Conservation (phyloP, 2,888 invertebrate species). For the Cephus rjabovi region DNA sequence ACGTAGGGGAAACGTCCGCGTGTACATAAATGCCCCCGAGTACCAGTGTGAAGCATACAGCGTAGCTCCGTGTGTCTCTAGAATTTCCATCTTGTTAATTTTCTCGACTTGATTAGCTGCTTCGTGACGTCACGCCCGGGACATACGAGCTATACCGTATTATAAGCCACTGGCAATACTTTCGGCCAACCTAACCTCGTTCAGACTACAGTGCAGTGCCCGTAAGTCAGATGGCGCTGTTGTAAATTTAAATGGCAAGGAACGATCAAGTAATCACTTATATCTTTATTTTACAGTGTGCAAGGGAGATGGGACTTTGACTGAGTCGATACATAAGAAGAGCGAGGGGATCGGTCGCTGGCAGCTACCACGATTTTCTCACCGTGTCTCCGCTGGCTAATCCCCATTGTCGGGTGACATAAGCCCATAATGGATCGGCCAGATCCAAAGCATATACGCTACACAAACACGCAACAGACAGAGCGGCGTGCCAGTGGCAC, state of each 20-base stretch:
- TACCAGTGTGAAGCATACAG: not conserved
- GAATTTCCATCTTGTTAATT: conserved; percentile 19
- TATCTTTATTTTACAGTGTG: not conserved
- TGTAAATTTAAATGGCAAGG: too few relatives aligned
- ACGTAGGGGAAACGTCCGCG: conserved; percentile 17
- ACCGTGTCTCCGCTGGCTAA: conserved; percentile 47
- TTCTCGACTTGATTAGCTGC: conserved; percentile 19
- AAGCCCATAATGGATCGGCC: conserved; percentile 63
- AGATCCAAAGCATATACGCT: conserved; percentile 45
- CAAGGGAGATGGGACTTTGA: not conserved
- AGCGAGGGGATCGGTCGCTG: not conserved
- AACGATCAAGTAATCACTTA: not conserved
- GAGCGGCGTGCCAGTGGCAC: conserved; percentile 10
- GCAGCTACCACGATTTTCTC: conserved; percentile 36
- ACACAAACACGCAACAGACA: conserved; percentile 30
- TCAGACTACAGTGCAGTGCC: not conserved
- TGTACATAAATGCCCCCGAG: conserved; percentile 6
- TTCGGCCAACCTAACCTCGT: not conserved
- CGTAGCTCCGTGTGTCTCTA: not conserved
- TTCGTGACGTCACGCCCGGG: not conserved
- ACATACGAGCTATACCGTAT: not conserved
- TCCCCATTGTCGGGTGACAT: conserved; percentile 60
- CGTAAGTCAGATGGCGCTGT: not conserved
- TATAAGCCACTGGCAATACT: not conserved
- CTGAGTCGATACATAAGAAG: not conserved